Conservation (phyloP, 2,888 invertebrate species). For the Craniophora ligustri region DNA sequence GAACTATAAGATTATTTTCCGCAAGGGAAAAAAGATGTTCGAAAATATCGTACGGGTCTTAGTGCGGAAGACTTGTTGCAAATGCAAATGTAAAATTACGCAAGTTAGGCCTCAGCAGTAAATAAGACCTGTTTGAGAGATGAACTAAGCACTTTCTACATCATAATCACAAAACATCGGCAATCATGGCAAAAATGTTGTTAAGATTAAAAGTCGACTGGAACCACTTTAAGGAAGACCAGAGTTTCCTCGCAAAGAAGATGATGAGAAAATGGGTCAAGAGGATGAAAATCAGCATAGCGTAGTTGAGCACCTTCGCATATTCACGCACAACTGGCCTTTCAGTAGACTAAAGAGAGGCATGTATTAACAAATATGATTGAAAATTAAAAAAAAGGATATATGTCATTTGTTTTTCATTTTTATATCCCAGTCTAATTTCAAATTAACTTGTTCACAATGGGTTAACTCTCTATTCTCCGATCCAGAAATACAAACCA, state of each 20-base stretch:
- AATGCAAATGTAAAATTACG: background rate
- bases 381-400: background rate
- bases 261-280: background rate
- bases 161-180: too few species aligned
- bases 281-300: background rate
- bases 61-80: background rate
- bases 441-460: too few species aligned
- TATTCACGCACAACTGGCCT: background rate
- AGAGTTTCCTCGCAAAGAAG: too few species aligned
- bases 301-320: background rate
- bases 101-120: background rate
- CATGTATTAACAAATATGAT: background rate
- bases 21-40: background rate
- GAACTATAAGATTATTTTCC: background rate
- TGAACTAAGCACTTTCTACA: background rate
- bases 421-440: too few species aligned
- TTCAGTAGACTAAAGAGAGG: background rate
- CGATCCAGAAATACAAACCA: too few species aligned
- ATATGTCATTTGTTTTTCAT: too few species aligned
- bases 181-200: too few species aligned
- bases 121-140: background rate
- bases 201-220: too few species aligned
- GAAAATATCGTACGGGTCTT: background rate
- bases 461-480: too few species aligned
- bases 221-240: too few species aligned